Base-by-base conservation (phyloP, 2,797 vertebrate genomes). In the Lacerta viridis region DNA sequence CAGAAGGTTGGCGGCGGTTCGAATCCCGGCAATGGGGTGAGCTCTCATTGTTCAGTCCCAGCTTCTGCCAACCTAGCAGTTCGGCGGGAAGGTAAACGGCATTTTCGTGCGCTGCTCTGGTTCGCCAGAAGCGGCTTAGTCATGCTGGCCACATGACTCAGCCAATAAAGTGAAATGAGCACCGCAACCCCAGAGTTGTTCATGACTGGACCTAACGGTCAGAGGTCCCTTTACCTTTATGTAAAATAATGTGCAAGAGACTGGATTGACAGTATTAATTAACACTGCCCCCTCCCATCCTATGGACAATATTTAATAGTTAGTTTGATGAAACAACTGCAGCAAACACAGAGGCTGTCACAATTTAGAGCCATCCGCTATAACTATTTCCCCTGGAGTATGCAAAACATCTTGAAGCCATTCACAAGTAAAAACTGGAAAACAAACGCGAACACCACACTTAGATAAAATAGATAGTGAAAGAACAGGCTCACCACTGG, bases 291-390 rank as follows among this genome's bases (percentile, higher is more conserved):
- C 85, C 10, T 7, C 27, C 27, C 46, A 36, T 25, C 15, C 29
- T 80, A 82, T 87, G 84, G 36, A 23, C 64, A 50, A 88, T 88
- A 89, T 11, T 87, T 88, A 85, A 86, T 80, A 86, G 91, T 78
- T 41, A 80, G 86, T 78, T 85, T 39, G 23, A 41, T 72, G 33
- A 89, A 91, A 46, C 20, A 89, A 29, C 2, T 9, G 88, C 7
- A 1, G 33, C 5, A 7, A 91, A 20, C 41, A 87, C 72, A 92
- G 72, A 50, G 87, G 78, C 23, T 78, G 5, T 5, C 92, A 66
- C 68, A 76, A 39, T 0, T 87, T 74, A 75, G 29, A 78, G 25
- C 75, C 71, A 8, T 39, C 23, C 25, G 66, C 39, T 68, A 0
- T 33, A 89, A 90, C 4, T 36, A 72, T 17, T 85, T 78, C 41